Conservation (phyloP, 2,888 invertebrate species). For the Sarcophaga variegata region DNA sequence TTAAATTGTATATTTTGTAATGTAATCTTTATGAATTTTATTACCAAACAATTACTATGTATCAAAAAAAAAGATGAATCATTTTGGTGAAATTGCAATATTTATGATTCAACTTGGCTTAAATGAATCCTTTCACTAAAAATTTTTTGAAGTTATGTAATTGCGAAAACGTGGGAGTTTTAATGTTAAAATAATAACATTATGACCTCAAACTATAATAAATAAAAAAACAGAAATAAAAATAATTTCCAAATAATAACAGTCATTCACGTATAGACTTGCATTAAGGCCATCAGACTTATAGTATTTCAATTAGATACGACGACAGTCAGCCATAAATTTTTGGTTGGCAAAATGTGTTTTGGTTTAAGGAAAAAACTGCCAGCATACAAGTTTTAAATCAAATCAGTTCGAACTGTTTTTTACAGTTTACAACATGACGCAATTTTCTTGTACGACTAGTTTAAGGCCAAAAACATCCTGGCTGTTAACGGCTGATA, state of each 20-base stretch:
- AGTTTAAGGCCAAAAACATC: constrained; percentile 50
- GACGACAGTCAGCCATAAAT: too few species aligned
- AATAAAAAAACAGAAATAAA: background rate
- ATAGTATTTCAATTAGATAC: background rate
- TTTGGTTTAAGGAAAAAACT: background rate
- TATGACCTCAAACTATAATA: background rate
- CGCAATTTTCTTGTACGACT: background rate
- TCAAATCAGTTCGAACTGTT: background rate
- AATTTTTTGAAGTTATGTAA: background rate
- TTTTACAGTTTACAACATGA: background rate
- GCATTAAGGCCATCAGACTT: too few species aligned
- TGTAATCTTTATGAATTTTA: too few species aligned
- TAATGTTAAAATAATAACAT: background rate
- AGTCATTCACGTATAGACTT: background rate
- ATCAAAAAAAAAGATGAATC: too few species aligned
- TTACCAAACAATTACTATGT: too few species aligned
- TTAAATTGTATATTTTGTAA: too few species aligned
- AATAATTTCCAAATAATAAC: background rate
- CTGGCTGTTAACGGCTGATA: background rate
- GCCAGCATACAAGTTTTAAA: too few species aligned
- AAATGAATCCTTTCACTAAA: background rate
- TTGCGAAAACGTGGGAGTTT: background rate
- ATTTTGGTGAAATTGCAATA: background rate
- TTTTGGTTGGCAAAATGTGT: background rate
- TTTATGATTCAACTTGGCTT: background rate